Conservation (phyloP, 1,140 invertebrate genomes). For the Epicauta chinensis region DNA sequence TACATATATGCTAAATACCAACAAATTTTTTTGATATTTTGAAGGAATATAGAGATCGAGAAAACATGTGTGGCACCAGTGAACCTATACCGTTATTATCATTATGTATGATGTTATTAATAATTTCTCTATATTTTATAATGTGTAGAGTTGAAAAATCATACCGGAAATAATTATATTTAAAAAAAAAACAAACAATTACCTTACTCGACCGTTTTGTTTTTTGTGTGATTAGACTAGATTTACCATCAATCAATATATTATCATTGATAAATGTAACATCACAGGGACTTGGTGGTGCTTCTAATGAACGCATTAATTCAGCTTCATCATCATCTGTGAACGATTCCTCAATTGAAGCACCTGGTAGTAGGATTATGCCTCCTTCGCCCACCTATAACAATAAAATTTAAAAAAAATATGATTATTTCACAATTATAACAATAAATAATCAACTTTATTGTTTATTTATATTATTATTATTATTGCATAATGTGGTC, state of each 20-base stretch:
- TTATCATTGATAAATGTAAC: slow-evolving; percentile 83
- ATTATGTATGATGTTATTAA: too few species aligned
- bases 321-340: slow-evolving; percentile 55
- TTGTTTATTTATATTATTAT: too few species aligned
- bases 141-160: too few species aligned
- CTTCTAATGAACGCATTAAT: slow-evolving; percentile 49
- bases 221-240: slow-evolving; percentile 53
- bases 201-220: slow-evolving; percentile 31
- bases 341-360: slow-evolving; percentile 54
- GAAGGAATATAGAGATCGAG: too few species aligned
- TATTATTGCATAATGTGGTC: too few species aligned
- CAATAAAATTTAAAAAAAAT: slow-evolving; percentile 14
- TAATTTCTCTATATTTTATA: too few species aligned
- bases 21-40: too few species aligned
- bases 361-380: slow-evolving; percentile 49
- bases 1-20: too few species aligned
- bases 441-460: background rate
- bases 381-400: slow-evolving; percentile 62
- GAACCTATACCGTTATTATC: too few species aligned
- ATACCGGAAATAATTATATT: too few species aligned
- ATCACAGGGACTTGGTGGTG: slow-evolving; percentile 71
- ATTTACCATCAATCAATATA: slow-evolving; percentile 80
- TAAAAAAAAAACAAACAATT: too few species aligned
- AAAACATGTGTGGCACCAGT: too few species aligned
- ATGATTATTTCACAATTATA: background rate